Conservation (phyloP, 2,888 invertebrate species). For the Cephus pulcher region DNA sequence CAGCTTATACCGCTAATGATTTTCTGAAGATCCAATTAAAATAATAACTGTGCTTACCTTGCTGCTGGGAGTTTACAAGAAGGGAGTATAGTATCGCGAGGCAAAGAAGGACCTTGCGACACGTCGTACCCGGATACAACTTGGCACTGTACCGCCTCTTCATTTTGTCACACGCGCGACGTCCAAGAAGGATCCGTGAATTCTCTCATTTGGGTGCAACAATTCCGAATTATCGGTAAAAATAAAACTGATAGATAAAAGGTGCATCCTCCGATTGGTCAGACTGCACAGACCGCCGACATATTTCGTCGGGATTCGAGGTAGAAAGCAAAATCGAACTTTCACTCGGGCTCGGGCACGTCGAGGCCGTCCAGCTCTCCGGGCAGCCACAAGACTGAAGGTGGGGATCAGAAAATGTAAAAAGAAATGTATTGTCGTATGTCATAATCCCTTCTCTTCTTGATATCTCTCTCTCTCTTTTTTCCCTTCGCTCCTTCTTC, state of each 20-base stretch:
- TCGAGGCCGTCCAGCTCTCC: conserved; percentile 52
- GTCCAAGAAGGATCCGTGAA: conserved; percentile 15
- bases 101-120: conserved; percentile 30
- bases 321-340: conserved; percentile 66
- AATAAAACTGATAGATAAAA: conserved; percentile 28
- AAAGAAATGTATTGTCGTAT: conserved; percentile 29
- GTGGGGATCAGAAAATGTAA: conserved; percentile 16
- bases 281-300: conserved; percentile 16
- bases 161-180: conserved; percentile 21
- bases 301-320: conserved; percentile 22
- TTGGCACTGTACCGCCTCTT: conserved; percentile 26
- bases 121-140: conserved; percentile 36
- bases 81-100: conserved; percentile 32
- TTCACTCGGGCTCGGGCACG: conserved; percentile 58
- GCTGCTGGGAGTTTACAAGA: conserved; percentile 35
- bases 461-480: conserved; percentile 13
- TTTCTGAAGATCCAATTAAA: not conserved
- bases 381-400: conserved; percentile 2
- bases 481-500: conserved; percentile 5
- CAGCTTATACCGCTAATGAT: not conserved
- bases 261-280: conserved; percentile 12
- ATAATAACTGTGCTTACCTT: conserved; percentile 29
- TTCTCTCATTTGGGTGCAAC: conserved; percentile 10
- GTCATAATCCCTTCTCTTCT: conserved; percentile 24
- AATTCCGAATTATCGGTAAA: not conserved